Evolutionary conservation across 1,140 invertebrate species (phyloP), one percentile per base, ranked within the genome.

Genomic region (Zaprionus nigranus): DNA sequence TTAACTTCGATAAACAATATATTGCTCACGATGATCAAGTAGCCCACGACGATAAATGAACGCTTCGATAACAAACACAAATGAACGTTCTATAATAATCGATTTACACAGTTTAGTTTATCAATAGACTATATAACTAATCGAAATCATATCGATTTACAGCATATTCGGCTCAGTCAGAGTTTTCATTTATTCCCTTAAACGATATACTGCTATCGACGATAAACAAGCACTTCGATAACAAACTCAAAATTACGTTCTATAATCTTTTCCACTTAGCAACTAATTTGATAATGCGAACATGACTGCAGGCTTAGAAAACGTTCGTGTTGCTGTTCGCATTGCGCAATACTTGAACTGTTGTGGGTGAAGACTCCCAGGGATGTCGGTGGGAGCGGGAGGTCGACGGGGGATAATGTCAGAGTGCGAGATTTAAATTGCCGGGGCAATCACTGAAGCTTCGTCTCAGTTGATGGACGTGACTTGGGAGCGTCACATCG

Each of bases 211-310:
- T 40, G 4, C 13, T 40, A 40, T n/a, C 30, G 9, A 34, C 9
- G 13, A 40, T 40, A 40, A 40, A 40, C 30, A 34, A 34, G 9
- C 9, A 15, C 15, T 40, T 26, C 40, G 15, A 46, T 28, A 30
- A 46, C 38, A 61, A 20, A 28, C 5, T 2, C n/a, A 24, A 15
- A 51, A 51, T 13, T n/a, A 7, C 46, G 20, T 51, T 51, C 46
- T 24, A 5, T 24, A 24, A 24, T 12, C 9, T 17, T 15, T 13
- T 5, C 20, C 54, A 75, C 59, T 69, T 75, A 69, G 22, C 59
- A 51, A 70, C 59, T 70, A 75, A 75, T 75, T 70, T 20, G 59
- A 70, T 75, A 75, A 62, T 70, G 7, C 5, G 20, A 36, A n/a
- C 62, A 2, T 22, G 34, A 43, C 28, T 30, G 38, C 24, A 36